Base-by-base conservation (phyloP, 2,888 invertebrate species). In the Spicauda simplicius region DNA sequence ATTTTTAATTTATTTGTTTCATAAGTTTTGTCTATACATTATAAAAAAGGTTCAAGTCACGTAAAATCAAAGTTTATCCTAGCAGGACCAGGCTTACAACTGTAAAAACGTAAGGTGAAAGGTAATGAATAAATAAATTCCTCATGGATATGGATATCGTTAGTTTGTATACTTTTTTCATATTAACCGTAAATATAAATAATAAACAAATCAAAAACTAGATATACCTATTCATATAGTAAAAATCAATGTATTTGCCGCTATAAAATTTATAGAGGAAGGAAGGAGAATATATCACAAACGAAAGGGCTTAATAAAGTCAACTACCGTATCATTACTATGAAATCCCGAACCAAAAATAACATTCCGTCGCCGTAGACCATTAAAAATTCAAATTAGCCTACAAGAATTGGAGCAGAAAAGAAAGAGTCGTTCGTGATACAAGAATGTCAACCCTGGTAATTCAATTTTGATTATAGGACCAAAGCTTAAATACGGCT, bases 381-480 rank as follows among this genome's bases (percentile, higher is more conserved):
- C 82, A 87, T 90, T 84, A 87, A 87, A 86, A 87, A 87, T 85
- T 86, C 83, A 88, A 91, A 88, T 88, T 82, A 82, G 77, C 77
- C 78, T 76, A 76, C 80, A 79, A 79, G 88, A 92, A 92, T 87
- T 90, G 88, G 93, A 92, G 91, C 91, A 86, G 83, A 91, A 91
- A 90, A 90, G 86, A 89, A 92, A 91, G 88, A 84, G 85, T 82
- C 77, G 84, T 25, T 25, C 81, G 78, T 85, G 79, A 80, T 82
- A 83, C 83, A 88, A 90, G 89, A 93, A 89, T 91, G 92, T 93
- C 93, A 90, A 87, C 86, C 84, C 84, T 78, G 86, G 87, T 93
- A 93, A 93, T 93, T 93, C 88, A 92, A 91, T 91, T 93, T 93
- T 93, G 93, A 93, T 93, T 92, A 92, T 91, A 93, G 92, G 88